Conservation (phyloP, 2,797 vertebrate genomes). For the Leptodactylus fallax region DNA sequence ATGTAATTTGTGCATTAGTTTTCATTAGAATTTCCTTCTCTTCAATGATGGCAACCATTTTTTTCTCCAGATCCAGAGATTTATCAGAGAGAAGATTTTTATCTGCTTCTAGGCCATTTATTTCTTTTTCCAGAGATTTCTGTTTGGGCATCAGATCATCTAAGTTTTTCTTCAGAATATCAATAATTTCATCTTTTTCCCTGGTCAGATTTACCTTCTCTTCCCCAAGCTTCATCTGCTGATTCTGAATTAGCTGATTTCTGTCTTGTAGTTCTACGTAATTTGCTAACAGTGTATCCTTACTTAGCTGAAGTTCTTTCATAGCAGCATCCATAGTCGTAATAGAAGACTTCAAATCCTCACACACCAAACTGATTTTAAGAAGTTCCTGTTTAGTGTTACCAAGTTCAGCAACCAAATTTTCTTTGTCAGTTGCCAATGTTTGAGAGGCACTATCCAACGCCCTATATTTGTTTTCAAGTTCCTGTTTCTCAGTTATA, state of each 20-base stretch:
- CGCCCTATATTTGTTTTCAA: conserved; percentile 71
- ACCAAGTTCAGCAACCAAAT: conserved; percentile 74
- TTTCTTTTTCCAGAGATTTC: conserved; percentile 68
- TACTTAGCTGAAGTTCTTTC: conserved; percentile 77
- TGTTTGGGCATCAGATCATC: conserved; percentile 72
- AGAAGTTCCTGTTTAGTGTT: conserved; percentile 74
- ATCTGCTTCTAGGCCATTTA: conserved; percentile 69
- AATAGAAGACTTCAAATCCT: conserved; percentile 71
- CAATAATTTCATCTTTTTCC: conserved; percentile 74
- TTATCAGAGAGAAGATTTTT: conserved; percentile 67
- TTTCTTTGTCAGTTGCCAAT: conserved; percentile 71
- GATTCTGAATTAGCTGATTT: conserved; percentile 69
- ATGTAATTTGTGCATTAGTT: conserved; percentile 66
- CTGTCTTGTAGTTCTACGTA: conserved; percentile 74
- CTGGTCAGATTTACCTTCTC: conserved; percentile 77
- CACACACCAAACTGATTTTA: conserved; percentile 75
- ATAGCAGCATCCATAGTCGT: conserved; percentile 70
- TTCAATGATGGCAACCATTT: conserved; percentile 63
- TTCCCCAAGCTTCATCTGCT: conserved; percentile 74
- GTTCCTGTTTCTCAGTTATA: conserved; percentile 76
- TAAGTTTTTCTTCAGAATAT: conserved; percentile 72
- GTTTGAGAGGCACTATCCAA: conserved; percentile 73
- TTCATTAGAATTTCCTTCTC: conserved; percentile 68
- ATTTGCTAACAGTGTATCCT: conserved; percentile 67
- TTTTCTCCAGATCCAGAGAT: conserved; percentile 65